Conservation (phyloP, 2,888 invertebrate genomes). For the Cryptocephalus moraei region DNA sequence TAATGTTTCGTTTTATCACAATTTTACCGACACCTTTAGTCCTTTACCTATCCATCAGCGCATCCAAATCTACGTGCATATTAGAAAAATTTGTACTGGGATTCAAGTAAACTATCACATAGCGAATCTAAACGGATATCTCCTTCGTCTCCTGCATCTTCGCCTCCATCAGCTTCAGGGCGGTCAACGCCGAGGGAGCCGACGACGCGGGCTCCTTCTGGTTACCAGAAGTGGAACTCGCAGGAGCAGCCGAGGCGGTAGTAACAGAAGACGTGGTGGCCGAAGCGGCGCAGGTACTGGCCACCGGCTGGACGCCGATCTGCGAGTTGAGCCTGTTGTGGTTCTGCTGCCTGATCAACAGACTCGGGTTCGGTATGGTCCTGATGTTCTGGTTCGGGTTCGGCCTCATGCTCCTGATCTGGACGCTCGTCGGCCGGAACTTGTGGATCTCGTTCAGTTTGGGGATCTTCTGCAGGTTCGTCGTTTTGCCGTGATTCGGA, state of each 20-base stretch:
- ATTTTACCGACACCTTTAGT: too few relatives aligned
- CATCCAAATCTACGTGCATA: too few relatives aligned
- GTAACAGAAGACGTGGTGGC: constrained; percentile 3
- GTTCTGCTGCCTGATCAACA: constrained; percentile 46
- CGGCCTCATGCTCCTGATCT: constrained; percentile 29
- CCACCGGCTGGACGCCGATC: constrained; percentile 2
- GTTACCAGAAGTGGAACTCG: not conserved
- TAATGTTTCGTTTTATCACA: too few relatives aligned
- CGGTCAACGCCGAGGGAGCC: not conserved
- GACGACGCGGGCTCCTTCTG: constrained; percentile 4
- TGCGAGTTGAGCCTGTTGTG: constrained; percentile 30
- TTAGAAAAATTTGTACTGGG: too few relatives aligned
- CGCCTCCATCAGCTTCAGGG: constrained; percentile 10
- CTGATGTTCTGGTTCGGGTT: constrained; percentile 49
- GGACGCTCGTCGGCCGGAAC: constrained; percentile 26
- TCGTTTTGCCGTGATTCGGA: constrained; percentile 13
- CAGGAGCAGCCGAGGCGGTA: constrained; percentile 1
- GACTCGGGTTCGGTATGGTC: constrained; percentile 54
- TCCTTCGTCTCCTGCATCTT: constrained; percentile 21
- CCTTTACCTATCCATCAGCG: too few relatives aligned
- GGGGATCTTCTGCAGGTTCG: constrained; percentile 31
- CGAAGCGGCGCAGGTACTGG: not conserved
- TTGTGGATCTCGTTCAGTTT: constrained; percentile 41
- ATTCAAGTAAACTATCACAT: too few relatives aligned
- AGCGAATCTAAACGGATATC: constrained; percentile 18